A percentile compares a stretch with the other conserved stretches of the same genome.
phyloP scores from a whole-genome alignment of 92 coral and sea anemone species.

The Heteractis magnifica region DNA sequence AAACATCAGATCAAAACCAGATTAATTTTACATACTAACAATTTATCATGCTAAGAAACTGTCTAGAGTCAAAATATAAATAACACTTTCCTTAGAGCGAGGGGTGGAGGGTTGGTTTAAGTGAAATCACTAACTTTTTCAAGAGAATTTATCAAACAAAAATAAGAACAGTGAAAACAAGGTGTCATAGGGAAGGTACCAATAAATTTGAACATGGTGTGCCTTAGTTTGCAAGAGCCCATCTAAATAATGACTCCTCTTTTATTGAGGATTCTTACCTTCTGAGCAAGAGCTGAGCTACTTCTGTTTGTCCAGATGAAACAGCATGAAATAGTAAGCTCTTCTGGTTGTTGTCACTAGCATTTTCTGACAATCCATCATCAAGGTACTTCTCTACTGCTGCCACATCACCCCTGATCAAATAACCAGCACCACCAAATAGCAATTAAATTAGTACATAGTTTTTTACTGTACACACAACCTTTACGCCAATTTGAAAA shows the following conservation, averaged over 20 bases:
- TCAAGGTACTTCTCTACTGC: conserved; percentile 72
- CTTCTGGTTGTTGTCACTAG: conserved; percentile 71
- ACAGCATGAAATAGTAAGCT: conserved; percentile 88
- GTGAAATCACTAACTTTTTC: too few species aligned
- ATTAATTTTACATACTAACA: too few species aligned
- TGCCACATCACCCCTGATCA: conserved; percentile 57
- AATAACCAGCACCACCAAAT: background rate
- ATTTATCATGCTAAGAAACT: too few species aligned
- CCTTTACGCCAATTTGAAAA: too few species aligned
- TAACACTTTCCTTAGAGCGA: too few species aligned
- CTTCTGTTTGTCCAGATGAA: conserved; percentile 72
- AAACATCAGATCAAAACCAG: background rate
- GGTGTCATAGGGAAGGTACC: too few species aligned
- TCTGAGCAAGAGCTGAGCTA: conserved; percentile 71
- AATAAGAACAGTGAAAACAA: background rate
- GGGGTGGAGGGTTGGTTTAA: too few species aligned
- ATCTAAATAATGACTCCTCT: too few species aligned
- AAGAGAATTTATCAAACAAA: background rate
- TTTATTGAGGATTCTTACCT: conserved; percentile 44
- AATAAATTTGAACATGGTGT: too few species aligned
- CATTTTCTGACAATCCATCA: conserved; percentile 81
- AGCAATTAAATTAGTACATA: too few species aligned
- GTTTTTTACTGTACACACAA: too few species aligned
- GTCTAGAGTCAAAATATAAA: background rate
- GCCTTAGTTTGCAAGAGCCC: too few species aligned